Base-by-base conservation (phyloP, 1,140 invertebrate species). In the Drosophila burlai region DNA sequence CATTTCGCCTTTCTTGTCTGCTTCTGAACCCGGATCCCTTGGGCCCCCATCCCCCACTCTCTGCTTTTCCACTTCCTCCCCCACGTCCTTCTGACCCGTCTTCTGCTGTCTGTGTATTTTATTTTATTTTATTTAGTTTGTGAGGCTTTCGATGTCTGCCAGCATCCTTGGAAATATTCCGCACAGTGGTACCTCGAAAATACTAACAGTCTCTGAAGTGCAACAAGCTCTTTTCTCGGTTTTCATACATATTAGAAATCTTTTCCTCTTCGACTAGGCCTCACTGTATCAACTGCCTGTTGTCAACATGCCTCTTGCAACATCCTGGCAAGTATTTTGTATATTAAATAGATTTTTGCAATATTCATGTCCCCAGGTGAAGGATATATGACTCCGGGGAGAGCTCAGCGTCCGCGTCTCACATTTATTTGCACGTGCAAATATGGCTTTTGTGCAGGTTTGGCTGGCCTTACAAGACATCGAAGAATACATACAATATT, bases 1-100 rank as follows among this genome's bases (percentile, higher is more conserved):
- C 78, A 71, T 47, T 52, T 65, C 24, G 49, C 47, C 67, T 71
- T 71, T 55, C 45, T 71, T 68, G 63, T 71, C 67, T 68, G 67
- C 67, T 47, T 21, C 26, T 68, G 47, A 66, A 54, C 62, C 40
- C 49, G 40, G 67, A 47, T 67, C 40, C 50, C 74, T 24, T 31
- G 42, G 40, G 45, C 29, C 62, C 58, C 47, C 40, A 18, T 16
- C 15, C 15, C 16, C 18, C 18, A 13, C 26, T 8, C 13, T 13
- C 7, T 18, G 15, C n/a, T n/a, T 18, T 16, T 21, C 2, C 6
- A 7, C 7, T 18, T 13, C 24, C 26, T 29, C 49, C n/a, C 26
- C 46, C 24, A 5, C 16, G 31, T 31, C 42, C 42, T 42, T 58
- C 45, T 40, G 38, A 18, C 42, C 59, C 67, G 49, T 13, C 61